phyloP scores from a whole-genome alignment of 1,140 invertebrate genomes.

The Palaemon carinicauda region DNA sequence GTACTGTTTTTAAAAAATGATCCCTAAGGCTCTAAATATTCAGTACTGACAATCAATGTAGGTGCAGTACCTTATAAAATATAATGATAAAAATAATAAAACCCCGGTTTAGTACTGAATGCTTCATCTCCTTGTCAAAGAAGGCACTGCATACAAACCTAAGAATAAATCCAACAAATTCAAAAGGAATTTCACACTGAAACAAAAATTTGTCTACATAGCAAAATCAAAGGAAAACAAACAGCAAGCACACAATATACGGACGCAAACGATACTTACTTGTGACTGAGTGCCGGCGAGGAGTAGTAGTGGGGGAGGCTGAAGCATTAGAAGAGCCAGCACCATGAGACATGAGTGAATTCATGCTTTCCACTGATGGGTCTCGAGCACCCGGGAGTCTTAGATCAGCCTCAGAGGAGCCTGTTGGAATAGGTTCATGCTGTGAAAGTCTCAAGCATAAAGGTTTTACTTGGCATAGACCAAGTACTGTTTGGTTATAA shows the following conservation, averaged over 20 bases:
- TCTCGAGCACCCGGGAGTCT: slow-evolving; percentile 68
- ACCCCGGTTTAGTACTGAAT: too few relatives aligned
- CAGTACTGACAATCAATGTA: too few relatives aligned
- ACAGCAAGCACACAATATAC: neutral
- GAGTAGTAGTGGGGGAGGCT: slow-evolving; percentile 70
- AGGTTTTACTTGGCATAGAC: neutral
- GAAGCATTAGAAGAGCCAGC: slow-evolving; percentile 80
- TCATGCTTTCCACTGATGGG: slow-evolving; percentile 77
- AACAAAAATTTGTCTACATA: neutral
- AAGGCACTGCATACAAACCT: too few relatives aligned
- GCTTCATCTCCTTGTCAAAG: too few relatives aligned
- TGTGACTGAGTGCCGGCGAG: slow-evolving; percentile 80
- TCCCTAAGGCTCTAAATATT: too few relatives aligned
- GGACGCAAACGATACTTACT: slow-evolving; percentile 68
- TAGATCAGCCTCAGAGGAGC: slow-evolving; percentile 68
- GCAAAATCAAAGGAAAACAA: neutral
- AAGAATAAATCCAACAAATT: too few relatives aligned
- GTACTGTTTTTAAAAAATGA: too few relatives aligned
- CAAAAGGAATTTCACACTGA: neutral
- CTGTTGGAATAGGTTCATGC: slow-evolving; percentile 62
- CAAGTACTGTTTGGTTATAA: neutral
- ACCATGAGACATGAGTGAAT: slow-evolving; percentile 81
- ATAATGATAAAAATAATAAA: too few relatives aligned
- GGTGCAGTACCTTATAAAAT: too few relatives aligned
- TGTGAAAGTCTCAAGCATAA: neutral